These are phyloP conservation scores for Carassius gibelio DNA, from an alignment of 2,113 vertebrate species.

Conservation along the genomic window DNA sequence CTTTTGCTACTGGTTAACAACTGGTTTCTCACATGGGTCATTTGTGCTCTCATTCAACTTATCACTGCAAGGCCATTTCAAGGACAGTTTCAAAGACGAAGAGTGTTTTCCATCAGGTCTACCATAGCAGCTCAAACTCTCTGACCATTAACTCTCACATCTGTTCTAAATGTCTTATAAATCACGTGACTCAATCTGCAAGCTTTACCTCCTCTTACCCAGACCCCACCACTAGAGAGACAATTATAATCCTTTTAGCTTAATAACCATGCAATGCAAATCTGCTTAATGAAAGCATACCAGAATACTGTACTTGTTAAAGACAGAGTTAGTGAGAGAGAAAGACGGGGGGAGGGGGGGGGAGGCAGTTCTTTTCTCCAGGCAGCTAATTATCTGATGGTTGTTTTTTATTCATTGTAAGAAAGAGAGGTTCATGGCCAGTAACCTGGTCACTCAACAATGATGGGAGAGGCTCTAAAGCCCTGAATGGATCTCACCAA, in stretches of 20 bases:
- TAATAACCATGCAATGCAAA: conserved; percentile 41
- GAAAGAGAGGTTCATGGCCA: background rate
- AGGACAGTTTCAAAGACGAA: conserved; percentile 14
- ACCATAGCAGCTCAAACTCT: conserved; percentile 14
- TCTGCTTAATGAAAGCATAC: conserved; percentile 33
- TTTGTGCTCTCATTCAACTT: background rate
- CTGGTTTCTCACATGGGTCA: background rate
- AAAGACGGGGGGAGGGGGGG: background rate
- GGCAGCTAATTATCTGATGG: conserved; percentile 31
- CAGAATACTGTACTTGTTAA: conserved; percentile 24
- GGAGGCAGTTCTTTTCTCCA: conserved; percentile 11
- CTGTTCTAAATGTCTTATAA: background rate
- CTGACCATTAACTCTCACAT: background rate
- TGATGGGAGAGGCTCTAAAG: conserved; percentile 25
- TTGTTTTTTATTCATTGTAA: conserved; percentile 23
- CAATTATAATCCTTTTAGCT: conserved; percentile 42
- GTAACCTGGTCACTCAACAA: conserved; percentile 42
- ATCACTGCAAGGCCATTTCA: conserved; percentile 10
- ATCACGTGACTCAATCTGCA: background rate
- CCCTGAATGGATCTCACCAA: conserved; percentile 7
- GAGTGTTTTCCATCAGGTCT: background rate
- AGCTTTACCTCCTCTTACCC: background rate
- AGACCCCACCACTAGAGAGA: conserved; percentile 36
- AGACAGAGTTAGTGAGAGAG: background rate
- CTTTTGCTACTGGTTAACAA: background rate